Base-by-base conservation (phyloP, 2,888 invertebrate species). In the Masnerella sp. region DNA sequence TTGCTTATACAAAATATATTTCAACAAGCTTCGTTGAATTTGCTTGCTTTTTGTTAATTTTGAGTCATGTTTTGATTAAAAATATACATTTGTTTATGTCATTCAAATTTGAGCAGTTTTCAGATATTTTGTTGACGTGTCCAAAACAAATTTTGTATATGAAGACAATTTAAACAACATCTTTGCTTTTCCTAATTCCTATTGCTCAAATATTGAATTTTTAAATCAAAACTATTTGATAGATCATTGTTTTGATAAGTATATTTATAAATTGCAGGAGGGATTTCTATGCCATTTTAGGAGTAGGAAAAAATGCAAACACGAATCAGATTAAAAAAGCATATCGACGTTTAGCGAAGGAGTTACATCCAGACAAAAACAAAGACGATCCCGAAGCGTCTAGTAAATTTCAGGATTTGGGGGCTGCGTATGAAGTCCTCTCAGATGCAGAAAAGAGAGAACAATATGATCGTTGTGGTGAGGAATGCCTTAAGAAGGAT, bases 361-460 rank as follows among this genome's bases (percentile, higher is more conserved):
- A 97, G 87, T 89, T 97, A 75, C 99, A 99, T 91, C 99, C 99
- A 9, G 99, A 99, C 84, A 98, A 97, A 87, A 99, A 99, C 88
- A 93, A 93, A 85, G 94, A 95, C 87, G 98, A 99, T 89, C 96
- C 97, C 0, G 91, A 95, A 58, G 96, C 99, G 0, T 94, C 96
- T 0, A 92, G 93, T 81, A 97, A 97, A 88, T 99, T 99, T 86
- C 96, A 97, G 89, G 97, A 98, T 85, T 89, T 99, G 47, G 96
- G 97, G 18, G 97, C 97, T 7, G 99, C 98, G 0, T 99, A 99
- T 85, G 98, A 98, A 88, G 97, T 97, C 0, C 90, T 99, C 1
- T 94, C 97, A 0, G 98, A 99, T 88, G 88, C 93, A 0, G 97
- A 98, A 56, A 98, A 98, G 85, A 91, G 99, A 59, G 95, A 97